Base-by-base conservation (phyloP, 64 coral and sea anemone species). In the Exaiptasia diaphana region DNA sequence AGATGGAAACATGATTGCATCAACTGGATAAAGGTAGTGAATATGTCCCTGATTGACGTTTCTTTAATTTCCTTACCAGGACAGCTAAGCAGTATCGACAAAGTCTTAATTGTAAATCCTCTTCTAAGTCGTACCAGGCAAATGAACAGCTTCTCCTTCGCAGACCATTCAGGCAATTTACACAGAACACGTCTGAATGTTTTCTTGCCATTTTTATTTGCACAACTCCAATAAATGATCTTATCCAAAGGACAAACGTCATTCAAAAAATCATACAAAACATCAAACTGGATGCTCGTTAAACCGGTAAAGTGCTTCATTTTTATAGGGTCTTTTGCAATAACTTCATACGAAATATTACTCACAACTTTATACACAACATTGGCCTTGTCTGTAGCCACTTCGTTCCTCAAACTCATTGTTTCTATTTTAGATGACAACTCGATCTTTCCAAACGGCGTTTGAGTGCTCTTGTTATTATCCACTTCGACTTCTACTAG, bases 1-100 rank as follows among this genome's bases (percentile, higher is more conserved):
- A 28, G 45, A 26, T 41, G 80, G 80, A 83, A 87, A 87, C 83
- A 87, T 87, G 14, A 87, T 59, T 8, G 74, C 52, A 74, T 85
- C 43, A 87, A 56, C 59, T 77, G 83, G 53, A 86, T 76, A 48
- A 64, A 88, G 15, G 85, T 88, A 0, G 85, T 79, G 58, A 88
- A 88, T 43, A 88, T 80, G 29, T 55, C 75, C 38, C 85, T 42
- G 41, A 88, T 72, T 42, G 49, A 30, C 32, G 75, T 88, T 60
- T 70, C 69, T 42, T 71, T 58, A 25, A 88, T 88, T 37, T 43
- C 21, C 56, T 71, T 88, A 7, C 25, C 72, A 49, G 68, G 82
- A 35, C 1, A 61, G 31, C 82, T 86, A 33, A 88, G 54, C 14
- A 87, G 17, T 36, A 54, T 15, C 34, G 85, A 76, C 18, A 87